These are phyloP conservation scores for Dryomyza anilis DNA, from an alignment of 2,888 invertebrate genomes.

Conservation along the genomic window DNA sequence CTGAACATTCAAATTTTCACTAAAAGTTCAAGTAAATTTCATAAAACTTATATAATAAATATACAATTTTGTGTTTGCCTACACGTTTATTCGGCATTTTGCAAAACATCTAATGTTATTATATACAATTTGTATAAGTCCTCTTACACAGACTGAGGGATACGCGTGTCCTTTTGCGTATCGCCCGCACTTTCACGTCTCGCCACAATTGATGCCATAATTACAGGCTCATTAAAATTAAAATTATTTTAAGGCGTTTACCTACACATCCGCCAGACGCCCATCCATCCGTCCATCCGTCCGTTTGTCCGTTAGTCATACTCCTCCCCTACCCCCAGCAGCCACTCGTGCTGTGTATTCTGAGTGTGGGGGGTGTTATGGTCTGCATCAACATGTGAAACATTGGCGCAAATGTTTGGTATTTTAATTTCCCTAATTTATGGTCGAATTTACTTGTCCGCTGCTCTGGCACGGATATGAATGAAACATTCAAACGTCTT, in stretches of 20 bases:
- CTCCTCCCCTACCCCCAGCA: background rate
- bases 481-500: background rate
- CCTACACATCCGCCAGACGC: background rate
- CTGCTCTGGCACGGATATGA: background rate
- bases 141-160: background rate
- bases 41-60: too few species aligned
- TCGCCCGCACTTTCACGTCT: background rate
- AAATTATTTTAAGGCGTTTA: conserved; percentile 11
- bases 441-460: background rate
- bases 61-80: too few species aligned
- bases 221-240: conserved; percentile 10
- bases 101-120: too few species aligned
- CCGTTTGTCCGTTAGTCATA: background rate
- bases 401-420: background rate
- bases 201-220: conserved; percentile 7
- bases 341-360: background rate
- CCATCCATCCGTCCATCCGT: background rate
- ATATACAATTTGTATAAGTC: background rate
- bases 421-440: conserved; percentile 14
- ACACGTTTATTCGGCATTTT: too few species aligned
- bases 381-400: conserved; percentile 8
- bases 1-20: too few species aligned
- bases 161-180: background rate
- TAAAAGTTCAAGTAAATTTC: too few species aligned
- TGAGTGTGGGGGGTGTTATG: background rate